These are phyloP conservation scores for Villa cingulata DNA, from an alignment of 2,888 invertebrate species.

Conservation along the genomic window DNA sequence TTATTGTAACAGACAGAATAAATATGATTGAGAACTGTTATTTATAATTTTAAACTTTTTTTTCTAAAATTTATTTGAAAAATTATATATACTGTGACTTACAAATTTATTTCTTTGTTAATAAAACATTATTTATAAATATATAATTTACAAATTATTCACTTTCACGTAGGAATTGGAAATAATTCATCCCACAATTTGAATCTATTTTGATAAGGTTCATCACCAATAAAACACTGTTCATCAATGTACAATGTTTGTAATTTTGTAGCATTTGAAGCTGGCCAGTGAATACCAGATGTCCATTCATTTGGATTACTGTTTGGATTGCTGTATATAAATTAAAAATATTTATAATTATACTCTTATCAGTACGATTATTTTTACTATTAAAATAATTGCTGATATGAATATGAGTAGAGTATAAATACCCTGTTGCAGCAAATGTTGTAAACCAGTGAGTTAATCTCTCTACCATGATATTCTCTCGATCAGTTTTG, in stretches of 20 bases:
- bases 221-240: constrained; percentile 7
- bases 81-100: no score
- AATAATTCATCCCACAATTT: constrained; percentile 15
- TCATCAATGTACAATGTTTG: constrained; percentile 14
- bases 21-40: no score
- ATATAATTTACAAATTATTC: no score
- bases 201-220: constrained; percentile 11
- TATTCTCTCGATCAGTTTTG: constrained; percentile 26
- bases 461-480: constrained; percentile 33
- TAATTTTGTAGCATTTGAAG: background rate
- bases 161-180: constrained; percentile 5
- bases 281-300: constrained; percentile 7
- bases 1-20: no score
- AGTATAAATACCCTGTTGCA: constrained; percentile 20
- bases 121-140: no score
- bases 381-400: background rate
- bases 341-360: no score
- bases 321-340: constrained; percentile 7
- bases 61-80: no score
- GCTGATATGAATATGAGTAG: background rate
- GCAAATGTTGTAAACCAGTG: constrained; percentile 34
- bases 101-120: no score
- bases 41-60: no score
- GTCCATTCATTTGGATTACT: background rate
- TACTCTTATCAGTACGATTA: no score